Evolutionary conservation across 1,140 invertebrate species (phyloP).

Genomic region (Drosophila sulfurigaster): DNA sequence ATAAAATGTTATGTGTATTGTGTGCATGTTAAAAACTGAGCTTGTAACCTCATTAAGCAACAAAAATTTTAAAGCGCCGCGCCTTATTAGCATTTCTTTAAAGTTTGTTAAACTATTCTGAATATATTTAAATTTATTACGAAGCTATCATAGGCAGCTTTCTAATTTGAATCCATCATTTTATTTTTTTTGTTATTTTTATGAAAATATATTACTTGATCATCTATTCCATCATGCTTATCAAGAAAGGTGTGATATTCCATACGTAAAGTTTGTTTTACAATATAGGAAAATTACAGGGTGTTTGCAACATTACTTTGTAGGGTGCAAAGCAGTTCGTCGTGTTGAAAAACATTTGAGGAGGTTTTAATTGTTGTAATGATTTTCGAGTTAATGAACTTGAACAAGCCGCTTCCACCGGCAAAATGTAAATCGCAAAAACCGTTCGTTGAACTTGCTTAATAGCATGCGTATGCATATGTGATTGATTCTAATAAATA

Average conservation of each 20-base stretch:
- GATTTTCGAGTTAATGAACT: conserved; percentile 57
- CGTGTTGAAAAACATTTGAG: conserved; percentile 16
- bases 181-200: too few species aligned
- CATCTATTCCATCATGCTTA: too few species aligned
- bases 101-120: too few species aligned
- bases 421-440: conserved; percentile 53
- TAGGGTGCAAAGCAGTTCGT: conserved; percentile 11
- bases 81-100: background rate
- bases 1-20: background rate
- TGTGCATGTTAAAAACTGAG: background rate
- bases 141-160: too few species aligned
- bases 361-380: conserved; percentile 37
- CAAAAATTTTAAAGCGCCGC: conserved; percentile 2
- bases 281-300: background rate
- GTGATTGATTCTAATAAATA: conserved; percentile 14
- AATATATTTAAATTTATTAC: too few species aligned
- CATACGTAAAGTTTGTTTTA: too few species aligned
- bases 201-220: too few species aligned
- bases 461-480: conserved; percentile 51
- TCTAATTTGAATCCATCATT: too few species aligned
- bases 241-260: too few species aligned
- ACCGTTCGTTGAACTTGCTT: conserved; percentile 55
- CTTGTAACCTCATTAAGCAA: background rate
- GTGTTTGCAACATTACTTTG: conserved; percentile 10
- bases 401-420: conserved; percentile 42